Conservation (phyloP, 2,888 invertebrate genomes). For the Morpho deidamia region DNA sequence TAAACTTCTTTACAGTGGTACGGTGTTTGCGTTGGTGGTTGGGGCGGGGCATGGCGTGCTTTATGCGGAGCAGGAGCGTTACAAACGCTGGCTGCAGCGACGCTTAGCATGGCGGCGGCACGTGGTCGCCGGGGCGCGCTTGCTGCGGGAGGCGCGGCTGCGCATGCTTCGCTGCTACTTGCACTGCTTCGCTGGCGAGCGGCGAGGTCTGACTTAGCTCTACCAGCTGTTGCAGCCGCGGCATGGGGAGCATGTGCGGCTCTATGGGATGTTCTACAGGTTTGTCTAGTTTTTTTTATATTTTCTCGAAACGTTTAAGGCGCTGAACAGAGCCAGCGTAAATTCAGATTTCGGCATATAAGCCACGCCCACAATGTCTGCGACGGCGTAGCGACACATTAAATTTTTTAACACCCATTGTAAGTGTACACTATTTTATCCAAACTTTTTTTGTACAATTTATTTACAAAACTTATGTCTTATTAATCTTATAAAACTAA, state of each 20-base stretch:
- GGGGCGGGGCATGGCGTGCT: slow-evolving; percentile 85
- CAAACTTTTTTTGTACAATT: too few relatives aligned
- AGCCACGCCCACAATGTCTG: too few relatives aligned
- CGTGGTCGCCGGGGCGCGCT: slow-evolving; percentile 85
- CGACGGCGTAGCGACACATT: too few relatives aligned
- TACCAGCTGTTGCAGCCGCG: slow-evolving; percentile 90
- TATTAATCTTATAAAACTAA: too few relatives aligned
- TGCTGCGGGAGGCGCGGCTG: slow-evolving; percentile 88
- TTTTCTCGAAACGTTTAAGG: too few relatives aligned
- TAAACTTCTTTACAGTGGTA: slow-evolving; percentile 79
- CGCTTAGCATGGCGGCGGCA: slow-evolving; percentile 88
- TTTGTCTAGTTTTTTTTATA: slow-evolving; percentile 24
- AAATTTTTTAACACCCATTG: too few relatives aligned
- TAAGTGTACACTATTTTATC: too few relatives aligned
- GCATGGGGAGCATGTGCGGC: slow-evolving; percentile 93
- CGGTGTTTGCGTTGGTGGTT: slow-evolving; percentile 88
- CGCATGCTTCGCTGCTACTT: slow-evolving; percentile 87
- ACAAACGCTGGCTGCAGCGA: slow-evolving; percentile 87
- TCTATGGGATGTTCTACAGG: slow-evolving; percentile 87
- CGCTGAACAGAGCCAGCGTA: too few relatives aligned
- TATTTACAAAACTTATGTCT: too few relatives aligned
- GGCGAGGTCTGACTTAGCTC: slow-evolving; percentile 87
- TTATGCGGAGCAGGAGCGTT: slow-evolving; percentile 85
- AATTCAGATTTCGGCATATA: too few relatives aligned
- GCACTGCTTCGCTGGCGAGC: slow-evolving; percentile 89